phyloP scores from a whole-genome alignment of 2,113 vertebrate genomes.

The Odocoileus hemionus region DNA sequence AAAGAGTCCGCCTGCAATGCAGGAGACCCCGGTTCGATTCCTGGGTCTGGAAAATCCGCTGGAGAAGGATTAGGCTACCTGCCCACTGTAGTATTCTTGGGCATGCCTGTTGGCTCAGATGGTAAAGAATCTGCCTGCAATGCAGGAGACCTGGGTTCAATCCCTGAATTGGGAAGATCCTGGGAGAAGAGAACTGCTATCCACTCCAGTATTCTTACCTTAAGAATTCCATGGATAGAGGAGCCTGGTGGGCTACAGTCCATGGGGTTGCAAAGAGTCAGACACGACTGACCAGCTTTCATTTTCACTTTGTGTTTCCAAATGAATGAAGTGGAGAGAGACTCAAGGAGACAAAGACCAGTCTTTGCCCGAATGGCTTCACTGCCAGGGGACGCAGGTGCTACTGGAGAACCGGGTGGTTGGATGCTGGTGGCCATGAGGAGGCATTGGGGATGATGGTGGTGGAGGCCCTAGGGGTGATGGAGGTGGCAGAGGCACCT shows the following conservation, averaged over 20 bases:
- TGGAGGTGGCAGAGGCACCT: rapidly evolving
- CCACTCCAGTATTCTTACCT: not conserved
- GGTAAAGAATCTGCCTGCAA: not conserved
- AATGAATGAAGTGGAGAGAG: not conserved
- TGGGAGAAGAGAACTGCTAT: not conserved
- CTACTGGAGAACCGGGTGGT: no score
- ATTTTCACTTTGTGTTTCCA: not conserved
- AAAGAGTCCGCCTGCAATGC: not conserved
- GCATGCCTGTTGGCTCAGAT: not conserved
- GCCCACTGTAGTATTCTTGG: not conserved
- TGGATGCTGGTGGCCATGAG: not conserved
- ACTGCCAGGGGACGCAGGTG: rapidly evolving
- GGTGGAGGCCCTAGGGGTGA: rapidly evolving
- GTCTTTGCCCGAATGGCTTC: not conserved
- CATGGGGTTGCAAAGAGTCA: not conserved
- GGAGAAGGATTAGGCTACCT: not conserved
- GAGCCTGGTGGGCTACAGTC: not conserved
- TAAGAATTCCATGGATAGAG: not conserved
- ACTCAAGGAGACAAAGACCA: not conserved
- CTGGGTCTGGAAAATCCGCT: rapidly evolving
- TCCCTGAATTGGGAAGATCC: not conserved
- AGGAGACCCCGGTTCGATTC: not conserved
- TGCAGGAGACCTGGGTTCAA: not conserved
- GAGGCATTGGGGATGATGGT: not conserved
- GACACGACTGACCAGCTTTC: not conserved